Conservation (phyloP, 2,113 vertebrate species). For the Chaenogobius annularis region DNA sequence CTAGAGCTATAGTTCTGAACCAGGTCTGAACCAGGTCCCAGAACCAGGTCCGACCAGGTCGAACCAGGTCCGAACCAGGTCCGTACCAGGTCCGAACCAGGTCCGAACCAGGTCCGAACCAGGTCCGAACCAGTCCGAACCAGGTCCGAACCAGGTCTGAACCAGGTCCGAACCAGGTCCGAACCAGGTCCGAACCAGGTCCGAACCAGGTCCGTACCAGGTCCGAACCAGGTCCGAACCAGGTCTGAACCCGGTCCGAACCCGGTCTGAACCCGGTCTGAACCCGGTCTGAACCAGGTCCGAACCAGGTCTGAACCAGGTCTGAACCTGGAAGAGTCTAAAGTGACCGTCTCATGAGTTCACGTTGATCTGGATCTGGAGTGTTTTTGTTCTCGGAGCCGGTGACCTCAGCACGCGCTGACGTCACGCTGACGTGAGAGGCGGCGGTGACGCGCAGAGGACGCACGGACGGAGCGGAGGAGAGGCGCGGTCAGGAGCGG, state of each 20-base stretch:
- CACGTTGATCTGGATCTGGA: no score
- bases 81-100: background rate
- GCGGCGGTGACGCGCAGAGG: background rate
- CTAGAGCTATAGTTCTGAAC: background rate
- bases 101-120: background rate
- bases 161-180: no score
- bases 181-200: background rate
- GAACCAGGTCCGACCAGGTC: background rate
- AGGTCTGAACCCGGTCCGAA: background rate
- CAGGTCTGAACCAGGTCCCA: background rate
- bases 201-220: background rate
- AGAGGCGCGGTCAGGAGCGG: background rate
- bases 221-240: background rate
- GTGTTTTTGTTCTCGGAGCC: background rate
- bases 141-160: background rate
- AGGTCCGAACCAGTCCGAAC: no score
- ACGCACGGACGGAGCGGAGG: background rate
- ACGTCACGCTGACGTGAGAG: background rate
- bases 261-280: background rate
- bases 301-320: background rate
- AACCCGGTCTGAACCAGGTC: background rate
- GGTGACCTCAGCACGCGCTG: background rate
- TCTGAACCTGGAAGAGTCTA: no score
- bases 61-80: background rate
- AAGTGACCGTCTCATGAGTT: no score